These are phyloP conservation scores for Epinephelus fuscoguttatus DNA, from an alignment of 2,113 vertebrate genomes.

Conservation along the genomic window DNA sequence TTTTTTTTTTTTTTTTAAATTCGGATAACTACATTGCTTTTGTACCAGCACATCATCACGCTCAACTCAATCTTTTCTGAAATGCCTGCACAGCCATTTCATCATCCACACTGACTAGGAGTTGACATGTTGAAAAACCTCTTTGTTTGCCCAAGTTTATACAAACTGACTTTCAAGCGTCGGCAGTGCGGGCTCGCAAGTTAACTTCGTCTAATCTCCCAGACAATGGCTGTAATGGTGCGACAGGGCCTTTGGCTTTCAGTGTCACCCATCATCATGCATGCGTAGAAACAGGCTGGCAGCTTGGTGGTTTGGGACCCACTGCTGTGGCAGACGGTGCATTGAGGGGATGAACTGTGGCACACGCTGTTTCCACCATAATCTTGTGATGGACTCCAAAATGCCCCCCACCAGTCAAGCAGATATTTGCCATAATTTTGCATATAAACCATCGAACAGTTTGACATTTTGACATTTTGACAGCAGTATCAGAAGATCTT, in stretches of 20 bases:
- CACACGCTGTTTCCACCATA: constrained; percentile 48
- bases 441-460: constrained; percentile 35
- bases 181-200: constrained; percentile 9
- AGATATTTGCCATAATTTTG: constrained; percentile 47
- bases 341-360: constrained; percentile 42
- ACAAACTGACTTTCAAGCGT: constrained; percentile 29
- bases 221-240: constrained; percentile 56
- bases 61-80: neutral
- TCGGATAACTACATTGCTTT: neutral
- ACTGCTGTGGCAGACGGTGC: constrained; percentile 61
- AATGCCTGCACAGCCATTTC: neutral
- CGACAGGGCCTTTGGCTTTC: constrained; percentile 50
- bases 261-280: constrained; percentile 63
- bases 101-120: neutral
- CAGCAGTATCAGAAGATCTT: constrained; percentile 7
- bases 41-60: neutral
- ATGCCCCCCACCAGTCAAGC: constrained; percentile 40
- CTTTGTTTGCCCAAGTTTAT: constrained; percentile 4
- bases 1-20: neutral
- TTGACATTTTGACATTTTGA: constrained; percentile 33
- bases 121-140: constrained; percentile 3
- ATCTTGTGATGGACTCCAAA: constrained; percentile 52
- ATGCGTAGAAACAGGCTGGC: constrained; percentile 55
- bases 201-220: constrained; percentile 57
- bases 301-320: constrained; percentile 61